A percentile compares a stretch with the other conserved stretches of the same genome.
These are phyloP conservation scores for Luscinia luscinia DNA, from an alignment of 2,797 vertebrate genomes.

Conservation along the genomic window DNA sequence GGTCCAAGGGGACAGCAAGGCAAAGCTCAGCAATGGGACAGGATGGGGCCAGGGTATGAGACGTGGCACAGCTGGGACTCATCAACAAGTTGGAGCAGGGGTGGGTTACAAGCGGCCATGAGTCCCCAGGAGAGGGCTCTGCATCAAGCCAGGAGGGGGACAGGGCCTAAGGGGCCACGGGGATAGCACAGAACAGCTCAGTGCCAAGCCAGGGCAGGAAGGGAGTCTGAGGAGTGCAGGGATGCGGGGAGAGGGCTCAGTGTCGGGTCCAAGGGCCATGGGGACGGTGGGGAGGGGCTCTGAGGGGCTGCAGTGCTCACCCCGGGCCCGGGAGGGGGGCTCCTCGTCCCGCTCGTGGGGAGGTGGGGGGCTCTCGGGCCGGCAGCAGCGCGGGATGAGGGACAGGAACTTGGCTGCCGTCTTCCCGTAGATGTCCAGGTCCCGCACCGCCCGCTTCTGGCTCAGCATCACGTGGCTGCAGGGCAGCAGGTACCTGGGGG, in stretches of 20 bases:
- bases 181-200: neutral
- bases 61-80: neutral
- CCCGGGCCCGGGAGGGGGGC: neutral
- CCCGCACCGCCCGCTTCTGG: slow-evolving; percentile 92
- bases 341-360: slow-evolving; percentile 60
- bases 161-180: neutral
- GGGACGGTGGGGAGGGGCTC: no score
- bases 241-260: neutral
- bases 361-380: slow-evolving; percentile 67
- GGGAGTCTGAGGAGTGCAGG: neutral
- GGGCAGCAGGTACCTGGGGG: slow-evolving; percentile 91
- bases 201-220: no score
- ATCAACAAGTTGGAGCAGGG: neutral
- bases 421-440: slow-evolving; percentile 92
- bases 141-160: neutral
- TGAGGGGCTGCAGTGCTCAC: neutral
- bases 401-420: slow-evolving; percentile 94
- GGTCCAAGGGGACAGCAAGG: no score
- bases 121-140: neutral
- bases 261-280: neutral
- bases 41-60: neutral
- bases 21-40: neutral
- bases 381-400: slow-evolving; percentile 92
- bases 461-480: slow-evolving; percentile 98
- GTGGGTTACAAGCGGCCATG: neutral